A percentile compares a stretch with the other conserved stretches of the same genome.
phyloP scores from a whole-genome alignment of 35 echinoderm and acorn worm genomes.

The Nesometra sesokonis region DNA sequence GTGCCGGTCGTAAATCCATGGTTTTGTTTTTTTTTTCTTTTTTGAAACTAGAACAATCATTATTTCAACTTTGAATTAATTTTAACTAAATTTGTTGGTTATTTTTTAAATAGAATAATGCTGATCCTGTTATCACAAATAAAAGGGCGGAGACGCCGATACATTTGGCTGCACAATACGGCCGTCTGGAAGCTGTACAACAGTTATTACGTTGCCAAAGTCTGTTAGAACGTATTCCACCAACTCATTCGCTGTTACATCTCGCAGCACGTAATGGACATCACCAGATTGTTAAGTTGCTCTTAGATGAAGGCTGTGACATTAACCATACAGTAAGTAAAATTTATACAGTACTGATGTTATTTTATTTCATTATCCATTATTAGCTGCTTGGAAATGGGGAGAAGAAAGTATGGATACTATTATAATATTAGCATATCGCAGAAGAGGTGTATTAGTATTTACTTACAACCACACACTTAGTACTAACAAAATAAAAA shows the following conservation, averaged over 20 bases:
- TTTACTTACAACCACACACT: too few relatives aligned
- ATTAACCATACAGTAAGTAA: conserved; percentile 78
- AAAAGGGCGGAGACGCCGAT: conserved; percentile 83
- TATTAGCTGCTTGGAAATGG: too few relatives aligned
- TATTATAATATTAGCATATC: too few relatives aligned
- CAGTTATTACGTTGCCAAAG: conserved; percentile 39
- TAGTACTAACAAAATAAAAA: too few relatives aligned
- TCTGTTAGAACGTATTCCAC: conserved; percentile 45
- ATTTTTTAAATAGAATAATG: conserved; percentile 51
- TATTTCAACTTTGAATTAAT: too few relatives aligned
- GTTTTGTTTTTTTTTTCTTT: too few relatives aligned
- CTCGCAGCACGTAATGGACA: conserved; percentile 88
- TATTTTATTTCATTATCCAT: too few relatives aligned
- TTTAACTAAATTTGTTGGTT: too few relatives aligned
- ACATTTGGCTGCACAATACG: conserved; percentile 83
- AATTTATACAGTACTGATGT: not conserved
- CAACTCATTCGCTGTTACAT: conserved; percentile 62
- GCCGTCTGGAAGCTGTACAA: conserved; percentile 64
- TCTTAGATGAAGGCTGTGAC: conserved; percentile 70
- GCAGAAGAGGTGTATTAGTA: too few relatives aligned
- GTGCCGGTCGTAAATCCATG: too few relatives aligned
- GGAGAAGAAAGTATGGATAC: too few relatives aligned
- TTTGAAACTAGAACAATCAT: too few relatives aligned
- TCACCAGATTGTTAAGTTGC: conserved; percentile 51
- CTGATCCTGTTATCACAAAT: conserved; percentile 59